phyloP scores from a whole-genome alignment of 2,888 invertebrate genomes.

The Magallana nippona region DNA sequence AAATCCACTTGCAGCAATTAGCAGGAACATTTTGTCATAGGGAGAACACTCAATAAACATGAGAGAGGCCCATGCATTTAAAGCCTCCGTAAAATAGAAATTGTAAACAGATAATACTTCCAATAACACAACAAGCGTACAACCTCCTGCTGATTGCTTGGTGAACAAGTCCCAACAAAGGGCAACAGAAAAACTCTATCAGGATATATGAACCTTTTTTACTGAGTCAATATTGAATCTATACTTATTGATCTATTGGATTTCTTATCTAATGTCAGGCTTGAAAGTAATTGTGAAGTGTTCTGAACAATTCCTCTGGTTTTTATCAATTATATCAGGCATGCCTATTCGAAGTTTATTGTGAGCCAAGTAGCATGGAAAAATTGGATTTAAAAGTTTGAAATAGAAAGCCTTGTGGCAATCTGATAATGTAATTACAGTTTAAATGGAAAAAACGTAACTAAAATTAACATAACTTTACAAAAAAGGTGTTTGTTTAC shows the following conservation, averaged over 20 bases:
- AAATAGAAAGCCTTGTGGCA: slow-evolving; percentile 8
- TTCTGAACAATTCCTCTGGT: slow-evolving; percentile 11
- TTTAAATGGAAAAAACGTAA: not conserved
- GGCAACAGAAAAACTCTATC: not conserved
- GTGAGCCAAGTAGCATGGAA: not conserved
- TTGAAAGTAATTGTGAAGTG: slow-evolving; percentile 28
- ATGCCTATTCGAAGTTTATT: slow-evolving; percentile 17
- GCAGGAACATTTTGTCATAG: not conserved
- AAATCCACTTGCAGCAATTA: slow-evolving; percentile 11
- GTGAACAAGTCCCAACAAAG: not conserved
- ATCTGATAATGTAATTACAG: slow-evolving; percentile 30
- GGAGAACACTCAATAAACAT: not conserved
- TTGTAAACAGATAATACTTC: slow-evolving; percentile 14
- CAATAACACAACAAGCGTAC: not conserved
- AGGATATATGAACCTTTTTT: slow-evolving; percentile 1
- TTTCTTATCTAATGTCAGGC: slow-evolving; percentile 11
- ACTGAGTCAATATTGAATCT: slow-evolving; percentile 4
- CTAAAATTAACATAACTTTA: not conserved
- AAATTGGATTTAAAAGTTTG: too few species aligned
- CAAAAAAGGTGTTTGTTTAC: slow-evolving; percentile 8
- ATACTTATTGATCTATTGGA: slow-evolving; percentile 24
- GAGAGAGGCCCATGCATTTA: not conserved
- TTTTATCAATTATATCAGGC: not conserved
- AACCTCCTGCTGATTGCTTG: not conserved
- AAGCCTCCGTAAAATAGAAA: not conserved